Conservation (phyloP, 2,888 invertebrate species). For the Polylopha cassiicola region DNA sequence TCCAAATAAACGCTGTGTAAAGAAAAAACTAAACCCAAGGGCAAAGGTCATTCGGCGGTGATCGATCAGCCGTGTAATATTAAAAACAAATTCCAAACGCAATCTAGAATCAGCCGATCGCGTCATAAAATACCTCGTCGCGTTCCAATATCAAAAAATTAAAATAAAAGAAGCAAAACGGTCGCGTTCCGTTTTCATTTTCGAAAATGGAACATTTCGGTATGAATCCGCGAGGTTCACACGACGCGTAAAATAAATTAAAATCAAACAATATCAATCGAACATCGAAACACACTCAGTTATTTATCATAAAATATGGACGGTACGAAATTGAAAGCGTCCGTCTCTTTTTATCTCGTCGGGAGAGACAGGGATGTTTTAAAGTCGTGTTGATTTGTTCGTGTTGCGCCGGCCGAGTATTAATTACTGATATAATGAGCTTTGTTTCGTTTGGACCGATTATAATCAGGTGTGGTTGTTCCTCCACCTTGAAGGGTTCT, state of each 20-base stretch:
- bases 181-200: no score
- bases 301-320: constrained; percentile 70
- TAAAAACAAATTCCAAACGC: no score
- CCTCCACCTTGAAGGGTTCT: constrained; percentile 31
- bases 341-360: constrained; percentile 36
- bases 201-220: no score
- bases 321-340: constrained; percentile 49
- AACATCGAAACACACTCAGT: constrained; percentile 66
- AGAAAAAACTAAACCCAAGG: no score
- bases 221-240: constrained; percentile 48
- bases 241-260: constrained; percentile 62
- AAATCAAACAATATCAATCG: constrained; percentile 67
- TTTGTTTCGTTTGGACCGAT: constrained; percentile 55
- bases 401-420: constrained; percentile 59
- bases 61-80: no score
- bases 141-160: not conserved
- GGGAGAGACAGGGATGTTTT: constrained; percentile 35
- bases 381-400: constrained; percentile 56
- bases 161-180: no score
- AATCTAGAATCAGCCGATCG: no score
- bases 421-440: constrained; percentile 64
- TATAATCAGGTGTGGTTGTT: constrained; percentile 35
- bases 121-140: not conserved
- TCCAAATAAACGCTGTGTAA: no score
- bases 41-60: no score